Percentiles rank a stretch among this genome's conserved stretches.
phyloP scores from a whole-genome alignment of 2,888 invertebrate species.

The Caenorhabditis parvicauda region DNA sequence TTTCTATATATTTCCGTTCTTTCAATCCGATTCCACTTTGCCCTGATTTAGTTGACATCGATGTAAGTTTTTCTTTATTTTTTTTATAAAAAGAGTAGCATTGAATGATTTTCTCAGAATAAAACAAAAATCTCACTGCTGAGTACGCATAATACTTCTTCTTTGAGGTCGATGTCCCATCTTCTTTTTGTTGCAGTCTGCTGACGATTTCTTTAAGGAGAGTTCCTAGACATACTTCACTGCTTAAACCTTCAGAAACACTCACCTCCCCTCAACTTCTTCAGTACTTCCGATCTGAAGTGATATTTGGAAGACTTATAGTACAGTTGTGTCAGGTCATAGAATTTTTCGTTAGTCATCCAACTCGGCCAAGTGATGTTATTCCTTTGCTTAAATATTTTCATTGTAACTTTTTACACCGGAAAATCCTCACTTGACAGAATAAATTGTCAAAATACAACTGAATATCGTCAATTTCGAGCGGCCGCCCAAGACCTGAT shows the following conservation, averaged over 20 bases:
- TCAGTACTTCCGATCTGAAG: slow-evolving; percentile 41
- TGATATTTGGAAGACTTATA: slow-evolving; percentile 40
- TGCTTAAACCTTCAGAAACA: not conserved
- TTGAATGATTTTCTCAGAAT: not conserved
- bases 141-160: slow-evolving; percentile 57
- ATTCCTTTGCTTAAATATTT: slow-evolving; percentile 32
- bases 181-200: slow-evolving; percentile 40
- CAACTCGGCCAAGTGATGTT: slow-evolving; percentile 49
- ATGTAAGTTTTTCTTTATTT: too few relatives aligned
- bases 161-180: slow-evolving; percentile 31
- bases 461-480: too few relatives aligned
- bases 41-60: too few relatives aligned
- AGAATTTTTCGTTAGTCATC: slow-evolving; percentile 48
- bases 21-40: too few relatives aligned
- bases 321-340: slow-evolving; percentile 41
- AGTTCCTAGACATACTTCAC: slow-evolving; percentile 31
- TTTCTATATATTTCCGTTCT: too few relatives aligned
- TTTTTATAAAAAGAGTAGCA: not conserved
- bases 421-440: slow-evolving; percentile 34
- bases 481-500: too few relatives aligned
- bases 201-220: slow-evolving; percentile 51
- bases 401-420: slow-evolving; percentile 1
- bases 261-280: slow-evolving; percentile 52
- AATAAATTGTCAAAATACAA: slow-evolving; percentile 53
- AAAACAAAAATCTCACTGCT: slow-evolving; percentile 36